Conservation (phyloP, 2,888 invertebrate genomes). For the Drosophila differens region DNA sequence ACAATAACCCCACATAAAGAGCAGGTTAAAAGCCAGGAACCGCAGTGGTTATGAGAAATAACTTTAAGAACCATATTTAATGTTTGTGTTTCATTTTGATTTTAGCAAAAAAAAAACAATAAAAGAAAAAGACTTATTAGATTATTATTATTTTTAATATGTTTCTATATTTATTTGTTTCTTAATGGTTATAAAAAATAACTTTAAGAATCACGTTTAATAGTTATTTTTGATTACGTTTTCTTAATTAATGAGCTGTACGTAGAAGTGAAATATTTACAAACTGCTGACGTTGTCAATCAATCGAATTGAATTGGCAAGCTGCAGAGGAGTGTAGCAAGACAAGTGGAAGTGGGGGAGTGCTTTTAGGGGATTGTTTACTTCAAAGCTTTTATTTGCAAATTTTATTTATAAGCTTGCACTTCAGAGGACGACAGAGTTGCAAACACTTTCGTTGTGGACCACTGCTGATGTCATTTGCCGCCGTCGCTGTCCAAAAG, state of each 20-base stretch:
- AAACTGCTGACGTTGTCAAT: slow-evolving; percentile 65
- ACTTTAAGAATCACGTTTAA: background rate
- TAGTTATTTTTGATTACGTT: slow-evolving; percentile 7
- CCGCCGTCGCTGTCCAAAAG: slow-evolving; percentile 27
- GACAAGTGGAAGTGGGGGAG: background rate
- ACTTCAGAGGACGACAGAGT: slow-evolving; percentile 43
- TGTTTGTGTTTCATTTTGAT: background rate
- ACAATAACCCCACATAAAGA: slow-evolving; percentile 27
- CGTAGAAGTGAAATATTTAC: slow-evolving; percentile 60
- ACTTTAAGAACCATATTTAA: background rate
- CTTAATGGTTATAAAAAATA: background rate
- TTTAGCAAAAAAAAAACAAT: background rate
- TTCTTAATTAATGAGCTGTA: slow-evolving; percentile 23
- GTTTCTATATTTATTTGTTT: background rate
- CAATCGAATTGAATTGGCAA: slow-evolving; percentile 13
- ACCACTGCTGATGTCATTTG: slow-evolving; percentile 6
- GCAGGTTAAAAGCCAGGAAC: background rate
- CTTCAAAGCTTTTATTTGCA: slow-evolving; percentile 72
- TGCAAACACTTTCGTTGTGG: slow-evolving; percentile 19
- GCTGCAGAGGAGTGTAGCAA: background rate
- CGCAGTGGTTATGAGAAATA: background rate
- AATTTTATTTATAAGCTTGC: slow-evolving; percentile 76
- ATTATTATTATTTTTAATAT: background rate
- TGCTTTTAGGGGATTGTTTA: slow-evolving; percentile 20
- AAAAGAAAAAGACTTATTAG: background rate